Evolutionary conservation across 2,113 vertebrate species (phyloP), one percentile per base, ranked within the genome.

Genomic region (Ictalurus punctatus): DNA sequence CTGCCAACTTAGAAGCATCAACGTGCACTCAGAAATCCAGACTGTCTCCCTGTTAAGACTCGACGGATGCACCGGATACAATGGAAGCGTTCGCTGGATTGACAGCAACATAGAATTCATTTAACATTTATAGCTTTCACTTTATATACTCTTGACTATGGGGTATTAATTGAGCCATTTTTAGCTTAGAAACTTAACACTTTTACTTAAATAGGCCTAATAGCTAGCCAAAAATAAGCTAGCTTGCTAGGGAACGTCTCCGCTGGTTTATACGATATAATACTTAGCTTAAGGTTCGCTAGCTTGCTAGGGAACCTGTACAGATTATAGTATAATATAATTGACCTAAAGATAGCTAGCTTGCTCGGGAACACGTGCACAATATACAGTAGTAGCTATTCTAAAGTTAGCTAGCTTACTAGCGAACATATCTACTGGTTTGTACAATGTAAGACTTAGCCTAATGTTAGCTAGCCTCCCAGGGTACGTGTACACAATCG

Each of bases 1-100:
- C 23, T 59, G 86, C 86, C 86, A 83, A n/a, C 14, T 82, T n/a
- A n/a, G 48, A 73, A 83, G 63, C 78, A 44, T 82, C 34, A 7
- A 10, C 14, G 17, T 82, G 40, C 86, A 48, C 71, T 83, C 23
- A 37, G 83, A 84, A 25, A 48, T 44, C 19, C 59, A 84, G 59
- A 67, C 17, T 52, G 79, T 44, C 34, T 19, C 13, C 13, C 56
- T 73, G 5, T 83, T 40, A 6, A 65, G 40, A 65, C 37, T 16
- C 59, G 23, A 56, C 48, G 56, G 54, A 56, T n/a, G 19, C 34
- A 83, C 58, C 13, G 12, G 27, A 56, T 58, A 82, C 27, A 30
- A 30, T 30, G 16, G 52, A 82, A 9, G 13, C 12, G 6, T 23
- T 37, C 61, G 13, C 19, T 59, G 19, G 80, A 34, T 40, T 63